These are phyloP conservation scores for Oasisia sp. DNA, from an alignment of 2,888 invertebrate genomes.

Conservation along the genomic window DNA sequence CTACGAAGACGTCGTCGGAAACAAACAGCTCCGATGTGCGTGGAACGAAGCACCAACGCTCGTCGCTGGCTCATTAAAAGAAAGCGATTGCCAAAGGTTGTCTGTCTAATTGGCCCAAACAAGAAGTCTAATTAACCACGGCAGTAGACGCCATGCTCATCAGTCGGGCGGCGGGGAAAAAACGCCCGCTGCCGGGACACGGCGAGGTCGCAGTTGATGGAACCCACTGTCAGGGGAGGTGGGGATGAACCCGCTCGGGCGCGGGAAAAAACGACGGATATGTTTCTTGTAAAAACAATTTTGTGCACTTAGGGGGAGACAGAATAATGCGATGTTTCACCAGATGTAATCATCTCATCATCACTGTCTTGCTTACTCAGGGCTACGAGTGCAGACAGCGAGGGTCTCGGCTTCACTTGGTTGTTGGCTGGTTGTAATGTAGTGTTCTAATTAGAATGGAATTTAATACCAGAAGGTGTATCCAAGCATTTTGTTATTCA, in stretches of 20 bases:
- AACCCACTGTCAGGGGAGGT: neutral
- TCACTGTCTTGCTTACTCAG: neutral
- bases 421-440: neutral
- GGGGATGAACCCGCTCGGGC: neutral
- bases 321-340: neutral
- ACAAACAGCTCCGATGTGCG: neutral
- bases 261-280: neutral
- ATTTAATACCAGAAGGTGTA: neutral
- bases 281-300: neutral
- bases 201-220: neutral
- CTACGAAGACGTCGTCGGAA: neutral
- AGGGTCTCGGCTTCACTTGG: neutral
- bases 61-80: neutral
- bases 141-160: neutral
- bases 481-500: neutral
- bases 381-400: neutral
- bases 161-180: neutral
- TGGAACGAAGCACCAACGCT: neutral
- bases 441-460: neutral
- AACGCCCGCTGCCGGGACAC: neutral
- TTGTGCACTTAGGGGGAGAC: neutral
- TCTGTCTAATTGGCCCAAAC: constrained; percentile 9
- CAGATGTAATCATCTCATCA: neutral
- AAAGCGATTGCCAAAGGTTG: constrained; percentile 6
- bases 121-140: constrained; percentile 17